Base-by-base conservation (phyloP, 2,888 invertebrate species). In the Tachina lurida region DNA sequence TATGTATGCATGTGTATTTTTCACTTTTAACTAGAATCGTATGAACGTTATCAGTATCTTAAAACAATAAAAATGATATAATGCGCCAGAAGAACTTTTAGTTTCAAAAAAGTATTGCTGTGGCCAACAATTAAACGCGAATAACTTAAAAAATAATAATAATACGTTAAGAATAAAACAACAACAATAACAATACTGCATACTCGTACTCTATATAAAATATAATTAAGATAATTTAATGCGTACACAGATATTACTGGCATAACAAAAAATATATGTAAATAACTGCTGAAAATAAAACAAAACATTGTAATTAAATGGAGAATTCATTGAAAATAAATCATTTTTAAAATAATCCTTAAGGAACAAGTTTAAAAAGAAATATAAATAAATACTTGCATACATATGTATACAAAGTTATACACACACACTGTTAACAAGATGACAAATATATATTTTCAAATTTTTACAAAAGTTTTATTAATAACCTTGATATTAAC, bases 101-200 rank as follows among this genome's bases (percentile, higher is more conserved):
- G 83, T 84, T 87, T 84, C 67, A 70, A 76, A 84, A 87, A 87
- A 87, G 89, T 90, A 91, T 91, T 90, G 90, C 90, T 90, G 87
- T 84, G 87, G 86, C 88, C 84, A 88, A 88, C 89, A 88, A 88
- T 88, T 87, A 88, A 75, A 88, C 84, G 88, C 87, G 87, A 88
- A 87, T 89, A 79, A 56, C 4, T 17, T 39, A 19, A 17, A 65
- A 60, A 58, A 63, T 54, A 19, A 54, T 17, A 52, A 52, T 15
- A 65, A 76, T 47, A 58, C 45, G 45, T 67, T 56, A 67, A 76
- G 15, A 74, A 88, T 90, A 89, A 90, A 89, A 39, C 13, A 71
- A 62, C 31, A 22, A 70, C 2, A 56, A 62, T 4, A 56, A 70
- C 0, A 71, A 67, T 19, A 19, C 12, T 10, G 49, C 31, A 31